Conservation (phyloP, 2,113 vertebrate species). For the Bubo blakistoni region DNA sequence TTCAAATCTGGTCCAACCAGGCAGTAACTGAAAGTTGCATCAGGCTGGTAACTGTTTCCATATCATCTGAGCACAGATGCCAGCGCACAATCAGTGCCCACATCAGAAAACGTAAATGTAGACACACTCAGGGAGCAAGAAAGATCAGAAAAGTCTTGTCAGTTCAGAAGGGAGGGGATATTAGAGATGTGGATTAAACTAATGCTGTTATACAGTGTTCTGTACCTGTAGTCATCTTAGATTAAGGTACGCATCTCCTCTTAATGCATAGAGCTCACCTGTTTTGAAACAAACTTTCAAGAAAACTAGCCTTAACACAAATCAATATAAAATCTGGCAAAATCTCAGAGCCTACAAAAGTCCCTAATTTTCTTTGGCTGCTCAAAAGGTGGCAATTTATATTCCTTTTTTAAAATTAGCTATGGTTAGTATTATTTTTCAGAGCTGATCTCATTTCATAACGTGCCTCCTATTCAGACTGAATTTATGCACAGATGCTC, state of each 20-base stretch:
- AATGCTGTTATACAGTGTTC: background rate
- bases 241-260: background rate
- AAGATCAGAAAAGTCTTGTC: background rate
- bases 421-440: background rate
- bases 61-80: background rate
- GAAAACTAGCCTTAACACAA: background rate
- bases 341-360: background rate
- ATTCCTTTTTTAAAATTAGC: background rate
- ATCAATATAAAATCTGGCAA: background rate
- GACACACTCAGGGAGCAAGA: background rate
- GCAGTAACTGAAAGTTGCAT: background rate
- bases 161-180: background rate
- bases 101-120: background rate
- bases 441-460: constrained; percentile 47
- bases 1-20: background rate
- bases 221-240: background rate
- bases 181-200: background rate
- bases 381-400: constrained; percentile 14
- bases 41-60: background rate
- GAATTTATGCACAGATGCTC: constrained; percentile 31
- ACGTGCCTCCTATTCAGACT: background rate
- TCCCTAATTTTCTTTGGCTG: background rate
- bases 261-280: background rate
- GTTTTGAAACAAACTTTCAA: background rate
- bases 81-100: background rate